Conservation (phyloP, 2,888 invertebrate genomes). For the Limnephilus auricula region DNA sequence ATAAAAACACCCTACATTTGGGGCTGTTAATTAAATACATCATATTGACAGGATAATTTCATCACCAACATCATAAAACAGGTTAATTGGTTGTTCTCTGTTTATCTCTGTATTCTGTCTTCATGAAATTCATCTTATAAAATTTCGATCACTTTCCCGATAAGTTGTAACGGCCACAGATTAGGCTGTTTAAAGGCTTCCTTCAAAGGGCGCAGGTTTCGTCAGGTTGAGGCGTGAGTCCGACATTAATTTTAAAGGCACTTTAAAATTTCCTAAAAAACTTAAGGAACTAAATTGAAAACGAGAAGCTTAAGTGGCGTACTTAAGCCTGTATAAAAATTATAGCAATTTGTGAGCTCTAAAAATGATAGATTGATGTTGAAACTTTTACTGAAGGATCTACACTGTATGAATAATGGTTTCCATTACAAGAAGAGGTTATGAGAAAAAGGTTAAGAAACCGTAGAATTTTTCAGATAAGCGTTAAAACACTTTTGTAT, state of each 20-base stretch:
- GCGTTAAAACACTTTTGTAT: not conserved
- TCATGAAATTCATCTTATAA: not conserved
- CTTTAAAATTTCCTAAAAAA: not conserved
- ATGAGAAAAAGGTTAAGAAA: not conserved
- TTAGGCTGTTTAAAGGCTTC: not conserved
- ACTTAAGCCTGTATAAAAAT: not conserved
- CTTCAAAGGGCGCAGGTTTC: not conserved
- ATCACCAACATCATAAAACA: not conserved
- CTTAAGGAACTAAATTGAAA: conserved; percentile 2
- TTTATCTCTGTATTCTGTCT: not conserved
- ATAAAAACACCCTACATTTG: too few species aligned
- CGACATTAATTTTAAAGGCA: not conserved
- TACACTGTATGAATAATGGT: not conserved
- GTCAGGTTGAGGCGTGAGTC: not conserved
- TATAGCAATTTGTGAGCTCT: conserved; percentile 2
- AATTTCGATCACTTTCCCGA: not conserved
- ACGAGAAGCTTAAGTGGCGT: conserved; percentile 2
- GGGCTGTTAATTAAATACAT: not conserved
- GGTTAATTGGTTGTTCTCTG: not conserved
- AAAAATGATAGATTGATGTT: conserved; percentile 2
- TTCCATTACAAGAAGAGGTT: not conserved
- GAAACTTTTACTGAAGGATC: not conserved
- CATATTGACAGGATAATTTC: not conserved
- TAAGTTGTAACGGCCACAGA: not conserved
- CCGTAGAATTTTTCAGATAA: not conserved